Percentiles rank a stretch among this genome's conserved stretches.
phyloP scores from a whole-genome alignment of 2,113 vertebrate genomes.

The Perccottus glenii region DNA sequence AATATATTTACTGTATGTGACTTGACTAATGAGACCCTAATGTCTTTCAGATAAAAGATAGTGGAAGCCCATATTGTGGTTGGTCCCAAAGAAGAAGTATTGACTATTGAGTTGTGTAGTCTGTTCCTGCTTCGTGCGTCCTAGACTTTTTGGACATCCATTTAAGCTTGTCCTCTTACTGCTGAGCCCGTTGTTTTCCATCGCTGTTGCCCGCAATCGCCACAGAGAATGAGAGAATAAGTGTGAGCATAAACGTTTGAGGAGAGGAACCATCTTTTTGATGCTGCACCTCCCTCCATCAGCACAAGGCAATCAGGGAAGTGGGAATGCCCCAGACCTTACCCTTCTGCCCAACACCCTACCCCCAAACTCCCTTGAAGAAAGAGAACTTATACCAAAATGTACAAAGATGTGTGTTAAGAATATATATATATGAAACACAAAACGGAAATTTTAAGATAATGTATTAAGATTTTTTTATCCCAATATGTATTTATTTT shows the following conservation, averaged over 20 bases:
- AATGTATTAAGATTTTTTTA: slow-evolving; percentile 82
- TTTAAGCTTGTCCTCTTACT: slow-evolving; percentile 76
- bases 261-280: slow-evolving; percentile 50
- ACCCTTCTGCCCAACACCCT: slow-evolving; percentile 48
- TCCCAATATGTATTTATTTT: slow-evolving; percentile 85
- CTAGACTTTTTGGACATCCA: slow-evolving; percentile 69
- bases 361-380: slow-evolving; percentile 61
- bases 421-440: slow-evolving; percentile 79
- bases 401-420: slow-evolving; percentile 81
- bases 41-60: slow-evolving; percentile 77
- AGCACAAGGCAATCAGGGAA: slow-evolving; percentile 79
- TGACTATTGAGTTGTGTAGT: slow-evolving; percentile 18
- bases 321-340: slow-evolving; percentile 65
- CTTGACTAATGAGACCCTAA: slow-evolving; percentile 11
- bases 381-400: slow-evolving; percentile 81
- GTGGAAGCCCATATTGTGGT: slow-evolving; percentile 42
- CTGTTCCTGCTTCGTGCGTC: slow-evolving; percentile 59
- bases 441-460: slow-evolving; percentile 79
- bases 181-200: slow-evolving; percentile 57
- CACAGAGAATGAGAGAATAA: slow-evolving; percentile 63
- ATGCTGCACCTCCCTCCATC: slow-evolving; percentile 50
- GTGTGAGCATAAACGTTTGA: slow-evolving; percentile 50
- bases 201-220: slow-evolving; percentile 31
- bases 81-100: slow-evolving; percentile 62
- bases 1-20: not conserved